Evolutionary conservation across 2,113 vertebrate genomes (phyloP), one percentile per base, ranked within the genome.

Genomic region (Bagarius yarrelli): DNA sequence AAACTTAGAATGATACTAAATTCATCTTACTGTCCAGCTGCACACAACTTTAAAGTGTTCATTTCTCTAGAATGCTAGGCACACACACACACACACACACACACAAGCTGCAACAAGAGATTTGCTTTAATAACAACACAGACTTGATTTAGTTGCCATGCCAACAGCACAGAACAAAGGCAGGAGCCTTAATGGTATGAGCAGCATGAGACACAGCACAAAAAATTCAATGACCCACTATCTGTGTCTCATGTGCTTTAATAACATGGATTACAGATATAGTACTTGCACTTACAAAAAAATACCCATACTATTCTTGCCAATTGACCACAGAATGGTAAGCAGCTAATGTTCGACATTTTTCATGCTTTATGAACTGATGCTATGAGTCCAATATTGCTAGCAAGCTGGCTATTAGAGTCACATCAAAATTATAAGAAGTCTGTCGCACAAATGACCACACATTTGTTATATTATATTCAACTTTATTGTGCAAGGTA

Each of bases 81-180:
- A 78, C 81, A 71, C 72, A 83, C 82, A 81, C 84, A 84, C 69
- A 78, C 60, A 63, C 64, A 84, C 47, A 67, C 34, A 79, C 60
- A 76, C 67, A 76, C 66, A 84, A 40, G 55, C 57, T 76, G 57
- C 73, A 81, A 80, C 77, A 81, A 66, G 81, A 79, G 83, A 85
- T 78, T 85, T 82, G 77, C 70, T 86, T 87, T 89, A 80, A 86
- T 84, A 89, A 82, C 79, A 87, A 66, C 63, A 44, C 70, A 83
- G 77, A 84, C 86, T 81, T 87, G 83, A 86, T 83, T 85, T 53
- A 78, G 87, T 89, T 87, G 85, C 87, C 84, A 88, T 87, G 84
- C 75, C 85, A 85, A 89, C 83, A 79, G 78, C 75, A 80, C 44
- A 84, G 81, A 84, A 87, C 84, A 87, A 87, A 89, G 83, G 56